Base-by-base conservation (phyloP, 2,888 invertebrate species). In the Campoplex nolae region DNA sequence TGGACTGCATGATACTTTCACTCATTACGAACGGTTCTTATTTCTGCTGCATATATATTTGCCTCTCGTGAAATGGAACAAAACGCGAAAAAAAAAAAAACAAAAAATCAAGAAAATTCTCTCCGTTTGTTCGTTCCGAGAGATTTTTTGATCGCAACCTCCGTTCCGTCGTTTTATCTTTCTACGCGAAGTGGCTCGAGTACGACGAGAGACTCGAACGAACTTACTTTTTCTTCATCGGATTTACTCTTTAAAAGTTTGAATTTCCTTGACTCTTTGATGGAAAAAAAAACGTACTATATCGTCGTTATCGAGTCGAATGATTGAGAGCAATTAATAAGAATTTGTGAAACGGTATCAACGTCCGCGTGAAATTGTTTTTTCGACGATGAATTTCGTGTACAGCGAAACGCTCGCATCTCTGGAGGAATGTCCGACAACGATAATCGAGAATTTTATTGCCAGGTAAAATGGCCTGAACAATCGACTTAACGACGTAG, bases 1-100 rank as follows among this genome's bases (percentile, higher is more conserved):
- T 76, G 70, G 62, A 70, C 38, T 48, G 51, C 38, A 42, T 42
- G 23, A 68, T 82, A 87, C 87, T 87, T 87, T 87, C 87, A 82
- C 87, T 67, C 81, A 70, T 82, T 82, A 84, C 67, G 35, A 8
- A 74, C 65, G 13, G 58, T 54, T 71, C 23, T 75, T 48, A 42
- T 35, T 65, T 51, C 48, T 65, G 35, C 28, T 18, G 28, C 74
- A 75, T 3, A 13, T 3, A 13, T 54, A 35, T 54, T n/a, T 42
- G 48, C 38, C 0, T 35, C n/a, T 35, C n/a, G 70, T 42, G 23
- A 74, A 76, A 77, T 76, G 45, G 35, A 65, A 75, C 32, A 54
- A 56, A 83, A 79, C 13, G n/a, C 51, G 28, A 76, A 70, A 76
- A 51, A 73, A 51, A 11, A 8, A 73, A 58, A 75, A 70, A 75